These are phyloP conservation scores for Coryphaenoides rupestris DNA, from an alignment of 2,113 vertebrate species.

Conservation along the genomic window DNA sequence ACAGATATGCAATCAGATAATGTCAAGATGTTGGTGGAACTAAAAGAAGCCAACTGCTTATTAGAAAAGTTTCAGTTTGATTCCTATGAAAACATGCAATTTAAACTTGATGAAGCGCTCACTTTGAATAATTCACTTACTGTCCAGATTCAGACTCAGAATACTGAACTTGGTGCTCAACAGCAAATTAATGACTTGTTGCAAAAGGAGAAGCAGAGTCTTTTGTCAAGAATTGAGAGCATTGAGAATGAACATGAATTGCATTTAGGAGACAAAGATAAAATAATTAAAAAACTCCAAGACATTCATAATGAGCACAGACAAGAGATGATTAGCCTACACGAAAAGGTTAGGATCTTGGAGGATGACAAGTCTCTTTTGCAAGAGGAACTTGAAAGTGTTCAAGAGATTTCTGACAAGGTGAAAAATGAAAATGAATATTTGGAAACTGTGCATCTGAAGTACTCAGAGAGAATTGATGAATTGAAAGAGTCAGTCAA, in stretches of 20 bases:
- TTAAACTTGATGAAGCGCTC: slow-evolving; percentile 66
- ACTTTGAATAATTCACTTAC: slow-evolving; percentile 68
- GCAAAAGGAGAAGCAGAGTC: slow-evolving; percentile 61
- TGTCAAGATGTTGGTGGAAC: slow-evolving; percentile 48
- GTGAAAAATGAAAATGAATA: slow-evolving; percentile 84
- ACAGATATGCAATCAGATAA: slow-evolving; percentile 70
- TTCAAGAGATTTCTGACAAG: slow-evolving; percentile 78
- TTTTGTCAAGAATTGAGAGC: slow-evolving; percentile 56
- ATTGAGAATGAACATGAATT: slow-evolving; percentile 51
- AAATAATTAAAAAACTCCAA: slow-evolving; percentile 60
- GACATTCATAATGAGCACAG: slow-evolving; percentile 53
- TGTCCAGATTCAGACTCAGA: slow-evolving; percentile 64
- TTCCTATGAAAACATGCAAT: slow-evolving; percentile 62
- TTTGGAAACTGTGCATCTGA: slow-evolving; percentile 80
- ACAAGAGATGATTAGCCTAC: slow-evolving; percentile 70
- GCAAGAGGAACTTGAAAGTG: slow-evolving; percentile 84
- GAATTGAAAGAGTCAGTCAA: slow-evolving; percentile 71
- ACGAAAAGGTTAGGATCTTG: slow-evolving; percentile 81
- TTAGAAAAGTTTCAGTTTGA: slow-evolving; percentile 68
- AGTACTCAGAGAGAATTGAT: slow-evolving; percentile 76
- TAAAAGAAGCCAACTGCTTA: slow-evolving; percentile 55
- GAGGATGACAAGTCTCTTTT: slow-evolving; percentile 83
- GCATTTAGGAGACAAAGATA: slow-evolving; percentile 59
- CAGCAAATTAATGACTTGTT: slow-evolving; percentile 55
- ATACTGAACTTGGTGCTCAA: slow-evolving; percentile 67